Base-by-base conservation (phyloP, 2,797 vertebrate species). In the Neopelma chrysocephalum region DNA sequence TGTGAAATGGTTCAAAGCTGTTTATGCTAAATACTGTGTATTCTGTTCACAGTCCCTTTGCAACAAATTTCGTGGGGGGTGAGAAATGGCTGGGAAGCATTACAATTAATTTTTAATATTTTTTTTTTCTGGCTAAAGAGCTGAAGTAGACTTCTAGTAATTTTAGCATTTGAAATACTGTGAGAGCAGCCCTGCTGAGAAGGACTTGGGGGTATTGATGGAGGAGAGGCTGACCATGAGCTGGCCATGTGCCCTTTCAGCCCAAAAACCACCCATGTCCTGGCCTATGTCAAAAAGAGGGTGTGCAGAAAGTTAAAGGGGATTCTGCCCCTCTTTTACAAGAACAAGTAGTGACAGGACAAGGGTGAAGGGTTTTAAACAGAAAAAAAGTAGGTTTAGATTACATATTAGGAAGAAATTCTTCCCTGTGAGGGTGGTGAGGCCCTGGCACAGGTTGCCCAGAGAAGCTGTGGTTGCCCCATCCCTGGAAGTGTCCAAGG, bases 21-120 rank as follows among this genome's bases (percentile, higher is more conserved):
- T 5, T 91, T 36, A 15, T 65, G 38, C 34, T 31, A 1, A 19
- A 15, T 18, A 0, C 34, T 42, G 2, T 0, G 1, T 51, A 15
- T 4, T 69, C 26, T 43, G 29, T 43, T 69, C 27, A 4, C 9
- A 2, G 32, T n/a, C 32, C 31, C 36, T 36, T 47, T 51, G 31
- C 36, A 60, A 14, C 22, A 26, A 51, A 16, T 5, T 29, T 16
- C 0, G 2, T 8, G 7, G 62, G 11, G 11, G 5, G 14, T 45
- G 36, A 73, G 48, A 21, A 38, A 40, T 15, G 34, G 17, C 32
- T 78, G 3, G 34, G 64, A 76, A 60, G 11, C 11, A 6, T 10
- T 78, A 5, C 1, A 23, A 57, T 71, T 73, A 1, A 5, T 51
- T 76, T 48, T 51, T n/a, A 34, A 20, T 16, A 3, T 38, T 91